Evolutionary conservation across 2,113 vertebrate genomes (phyloP).

Genomic region (Oceanites oceanicus): DNA sequence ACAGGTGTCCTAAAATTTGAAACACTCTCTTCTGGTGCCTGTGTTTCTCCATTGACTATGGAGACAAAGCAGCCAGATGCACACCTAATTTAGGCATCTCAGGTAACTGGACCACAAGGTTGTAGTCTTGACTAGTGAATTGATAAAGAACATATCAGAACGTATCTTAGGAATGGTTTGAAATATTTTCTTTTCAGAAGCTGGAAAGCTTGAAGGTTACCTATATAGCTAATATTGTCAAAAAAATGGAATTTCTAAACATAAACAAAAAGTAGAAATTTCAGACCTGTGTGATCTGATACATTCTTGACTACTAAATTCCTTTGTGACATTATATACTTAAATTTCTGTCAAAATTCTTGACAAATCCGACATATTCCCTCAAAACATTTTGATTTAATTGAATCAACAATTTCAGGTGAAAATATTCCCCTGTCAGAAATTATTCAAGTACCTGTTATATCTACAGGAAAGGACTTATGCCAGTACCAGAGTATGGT

Average conservation of each 20-base stretch:
- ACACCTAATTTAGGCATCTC: neutral
- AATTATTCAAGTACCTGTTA: neutral
- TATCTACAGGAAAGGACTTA: neutral
- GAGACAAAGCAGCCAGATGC: neutral
- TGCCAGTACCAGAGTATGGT: rapidly evolving
- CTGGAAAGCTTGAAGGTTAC: neutral
- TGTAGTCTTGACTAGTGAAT: neutral
- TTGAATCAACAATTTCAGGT: neutral
- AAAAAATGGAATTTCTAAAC: neutral
- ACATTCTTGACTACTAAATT: neutral
- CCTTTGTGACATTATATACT: neutral
- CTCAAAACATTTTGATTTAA: neutral
- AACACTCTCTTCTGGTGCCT: neutral
- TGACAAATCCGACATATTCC: neutral
- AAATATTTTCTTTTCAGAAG: neutral
- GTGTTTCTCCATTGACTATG: neutral
- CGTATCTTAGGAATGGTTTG: neutral
- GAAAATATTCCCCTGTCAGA: neutral
- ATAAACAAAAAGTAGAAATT: neutral
- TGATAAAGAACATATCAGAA: neutral
- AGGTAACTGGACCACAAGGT: neutral
- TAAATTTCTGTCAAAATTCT: neutral
- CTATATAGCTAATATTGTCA: neutral
- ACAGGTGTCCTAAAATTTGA: neutral
- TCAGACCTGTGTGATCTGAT: neutral